Conservation (phyloP, 2,888 invertebrate species). For the Scrobipalpa costella region DNA sequence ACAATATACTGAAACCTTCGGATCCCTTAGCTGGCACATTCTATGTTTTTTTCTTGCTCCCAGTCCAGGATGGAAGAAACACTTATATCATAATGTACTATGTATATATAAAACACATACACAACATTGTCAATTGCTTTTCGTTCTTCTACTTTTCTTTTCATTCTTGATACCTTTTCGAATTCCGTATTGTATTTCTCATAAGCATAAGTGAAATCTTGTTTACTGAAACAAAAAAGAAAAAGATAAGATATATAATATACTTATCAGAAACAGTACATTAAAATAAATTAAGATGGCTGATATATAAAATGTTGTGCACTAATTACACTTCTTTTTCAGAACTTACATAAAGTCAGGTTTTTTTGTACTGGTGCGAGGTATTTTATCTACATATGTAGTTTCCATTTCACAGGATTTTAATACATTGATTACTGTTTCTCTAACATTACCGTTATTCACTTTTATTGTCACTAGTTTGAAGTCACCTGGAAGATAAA, state of each 20-base stretch:
- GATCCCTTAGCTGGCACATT: too few relatives aligned
- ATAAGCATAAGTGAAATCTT: constrained; percentile 58
- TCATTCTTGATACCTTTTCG: constrained; percentile 60
- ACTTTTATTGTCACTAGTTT: constrained; percentile 88
- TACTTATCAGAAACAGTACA: background rate
- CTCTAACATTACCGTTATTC: constrained; percentile 84
- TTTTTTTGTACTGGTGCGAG: constrained; percentile 53
- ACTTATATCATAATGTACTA: background rate
- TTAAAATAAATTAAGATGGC: background rate
- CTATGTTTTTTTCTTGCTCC: too few relatives aligned
- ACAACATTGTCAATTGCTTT: constrained; percentile 62
- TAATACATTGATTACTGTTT: constrained; percentile 87
- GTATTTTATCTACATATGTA: constrained; percentile 90
- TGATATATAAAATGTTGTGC: background rate
- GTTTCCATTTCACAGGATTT: constrained; percentile 92
- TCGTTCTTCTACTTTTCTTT: constrained; percentile 65
- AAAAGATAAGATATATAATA: background rate
- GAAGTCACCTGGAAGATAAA: constrained; percentile 81
- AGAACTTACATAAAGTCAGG: constrained; percentile 52
- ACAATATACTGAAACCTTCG: too few relatives aligned
- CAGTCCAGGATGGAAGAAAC: too few relatives aligned
- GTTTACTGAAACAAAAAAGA: constrained; percentile 44
- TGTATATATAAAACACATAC: constrained; percentile 51
- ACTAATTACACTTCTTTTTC: background rate
- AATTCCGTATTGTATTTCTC: constrained; percentile 61